These are phyloP conservation scores for Apodemia mormo DNA, from an alignment of 2,888 invertebrate species.

Conservation along the genomic window DNA sequence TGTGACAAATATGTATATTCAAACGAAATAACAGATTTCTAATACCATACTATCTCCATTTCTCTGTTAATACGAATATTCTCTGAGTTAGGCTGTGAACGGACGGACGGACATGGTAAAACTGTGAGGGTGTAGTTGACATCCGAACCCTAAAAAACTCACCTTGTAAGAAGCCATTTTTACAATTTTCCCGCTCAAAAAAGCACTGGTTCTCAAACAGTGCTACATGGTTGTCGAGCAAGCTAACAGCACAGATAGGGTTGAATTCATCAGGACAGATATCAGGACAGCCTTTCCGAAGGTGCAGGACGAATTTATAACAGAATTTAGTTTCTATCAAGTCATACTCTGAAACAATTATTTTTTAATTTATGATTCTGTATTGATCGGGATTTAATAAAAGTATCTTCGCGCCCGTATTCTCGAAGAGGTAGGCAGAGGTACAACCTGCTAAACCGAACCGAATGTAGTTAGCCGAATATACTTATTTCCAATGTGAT, in stretches of 20 bases:
- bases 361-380: neutral
- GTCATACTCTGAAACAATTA: slow-evolving; percentile 52
- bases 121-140: too few relatives aligned
- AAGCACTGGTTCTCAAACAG: slow-evolving; percentile 52
- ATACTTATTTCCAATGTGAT: too few relatives aligned
- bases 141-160: neutral
- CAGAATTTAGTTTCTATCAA: slow-evolving; percentile 47
- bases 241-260: slow-evolving; percentile 48
- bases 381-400: neutral
- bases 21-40: too few relatives aligned
- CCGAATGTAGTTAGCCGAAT: neutral
- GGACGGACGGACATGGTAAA: too few relatives aligned
- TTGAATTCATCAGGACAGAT: slow-evolving; percentile 39
- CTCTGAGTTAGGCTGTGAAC: too few relatives aligned
- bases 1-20: too few relatives aligned
- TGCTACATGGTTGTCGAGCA: slow-evolving; percentile 40
- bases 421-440: too few relatives aligned
- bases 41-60: too few relatives aligned
- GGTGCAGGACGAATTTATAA: slow-evolving; percentile 44
- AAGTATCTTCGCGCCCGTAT: too few relatives aligned
- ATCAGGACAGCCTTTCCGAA: slow-evolving; percentile 46
- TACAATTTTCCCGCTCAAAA: slow-evolving; percentile 50
- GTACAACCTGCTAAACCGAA: neutral
- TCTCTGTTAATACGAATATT: too few relatives aligned
- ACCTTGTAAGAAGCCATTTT: slow-evolving; percentile 42